Percentiles rank a stretch among this genome's conserved stretches.
phyloP scores from a whole-genome alignment of 2,113 vertebrate genomes.

The Psammodynastes pulverulentus region DNA sequence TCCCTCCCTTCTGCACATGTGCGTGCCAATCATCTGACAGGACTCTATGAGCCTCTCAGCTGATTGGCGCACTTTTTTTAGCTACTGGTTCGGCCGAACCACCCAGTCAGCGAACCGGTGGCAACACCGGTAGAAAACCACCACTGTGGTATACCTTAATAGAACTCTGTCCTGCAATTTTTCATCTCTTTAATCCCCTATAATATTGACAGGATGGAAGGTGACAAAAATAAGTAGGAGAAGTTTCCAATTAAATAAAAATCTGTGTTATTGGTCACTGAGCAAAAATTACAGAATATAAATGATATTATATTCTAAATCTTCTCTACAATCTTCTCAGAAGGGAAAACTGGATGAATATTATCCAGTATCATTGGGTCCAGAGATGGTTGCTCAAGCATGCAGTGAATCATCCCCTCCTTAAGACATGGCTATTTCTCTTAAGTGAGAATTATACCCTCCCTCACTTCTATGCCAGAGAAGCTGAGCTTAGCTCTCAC shows the following conservation, averaged over 20 bases:
- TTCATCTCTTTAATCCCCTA: not conserved
- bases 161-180: not conserved
- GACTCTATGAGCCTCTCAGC: too few relatives aligned
- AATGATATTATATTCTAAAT: not conserved
- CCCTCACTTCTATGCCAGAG: not conserved
- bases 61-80: too few relatives aligned
- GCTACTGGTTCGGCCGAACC: too few relatives aligned
- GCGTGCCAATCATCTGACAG: too few relatives aligned
- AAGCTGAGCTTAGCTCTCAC: not conserved
- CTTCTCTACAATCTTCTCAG: not conserved
- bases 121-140: too few relatives aligned
- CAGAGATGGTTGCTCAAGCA: not conserved
- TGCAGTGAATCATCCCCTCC: not conserved
- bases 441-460: not conserved
- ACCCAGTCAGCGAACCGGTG: too few relatives aligned
- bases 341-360: not conserved
- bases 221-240: not conserved
- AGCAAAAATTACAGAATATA: not conserved
- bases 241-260: not conserved
- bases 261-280: not conserved
- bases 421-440: not conserved
- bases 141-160: not conserved
- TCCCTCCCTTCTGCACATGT: too few relatives aligned
- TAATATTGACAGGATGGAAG: not conserved
- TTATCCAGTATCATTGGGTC: not conserved